Evolutionary conservation across 2,888 invertebrate genomes (phyloP).

Genomic region (Crocallis elinguaria): DNA sequence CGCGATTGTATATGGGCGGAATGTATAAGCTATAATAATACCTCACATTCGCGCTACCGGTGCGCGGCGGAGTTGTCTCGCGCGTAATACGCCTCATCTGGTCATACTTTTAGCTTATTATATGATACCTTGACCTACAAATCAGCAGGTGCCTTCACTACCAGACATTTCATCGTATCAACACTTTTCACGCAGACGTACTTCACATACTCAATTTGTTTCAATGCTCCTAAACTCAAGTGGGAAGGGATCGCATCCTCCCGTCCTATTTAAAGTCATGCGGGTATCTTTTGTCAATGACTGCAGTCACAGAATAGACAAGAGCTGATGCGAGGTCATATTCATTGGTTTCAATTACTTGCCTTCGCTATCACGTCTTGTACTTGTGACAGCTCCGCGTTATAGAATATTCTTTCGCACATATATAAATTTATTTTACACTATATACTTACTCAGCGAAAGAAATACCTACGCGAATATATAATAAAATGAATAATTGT

Average conservation of each 20-base stretch:
- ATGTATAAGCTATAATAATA: too few relatives aligned
- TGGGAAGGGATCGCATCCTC: conserved; percentile 23
- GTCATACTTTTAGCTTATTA: too few relatives aligned
- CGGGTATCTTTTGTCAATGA: conserved; percentile 34
- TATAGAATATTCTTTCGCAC: conserved; percentile 39
- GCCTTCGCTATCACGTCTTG: conserved; percentile 27
- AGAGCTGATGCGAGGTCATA: conserved; percentile 60
- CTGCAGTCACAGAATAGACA: conserved; percentile 24
- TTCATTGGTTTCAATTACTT: conserved; percentile 74
- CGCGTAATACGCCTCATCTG: too few relatives aligned
- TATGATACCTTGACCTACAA: too few relatives aligned
- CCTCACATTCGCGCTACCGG: too few relatives aligned
- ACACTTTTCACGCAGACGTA: not conserved
- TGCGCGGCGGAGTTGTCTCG: too few relatives aligned
- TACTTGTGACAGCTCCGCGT: conserved; percentile 7
- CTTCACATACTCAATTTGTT: not conserved
- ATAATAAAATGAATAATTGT: too few relatives aligned
- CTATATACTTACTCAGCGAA: not conserved
- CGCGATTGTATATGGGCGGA: too few relatives aligned
- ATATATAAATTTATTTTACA: conserved; percentile 1
- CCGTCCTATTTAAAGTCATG: conserved; percentile 22
- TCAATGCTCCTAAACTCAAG: conserved; percentile 6
- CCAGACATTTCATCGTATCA: too few relatives aligned
- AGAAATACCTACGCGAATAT: too few relatives aligned
- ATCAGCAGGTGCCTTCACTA: too few relatives aligned